phyloP scores from a whole-genome alignment of 1,140 invertebrate species.

The Drosophila equinoxialis region DNA sequence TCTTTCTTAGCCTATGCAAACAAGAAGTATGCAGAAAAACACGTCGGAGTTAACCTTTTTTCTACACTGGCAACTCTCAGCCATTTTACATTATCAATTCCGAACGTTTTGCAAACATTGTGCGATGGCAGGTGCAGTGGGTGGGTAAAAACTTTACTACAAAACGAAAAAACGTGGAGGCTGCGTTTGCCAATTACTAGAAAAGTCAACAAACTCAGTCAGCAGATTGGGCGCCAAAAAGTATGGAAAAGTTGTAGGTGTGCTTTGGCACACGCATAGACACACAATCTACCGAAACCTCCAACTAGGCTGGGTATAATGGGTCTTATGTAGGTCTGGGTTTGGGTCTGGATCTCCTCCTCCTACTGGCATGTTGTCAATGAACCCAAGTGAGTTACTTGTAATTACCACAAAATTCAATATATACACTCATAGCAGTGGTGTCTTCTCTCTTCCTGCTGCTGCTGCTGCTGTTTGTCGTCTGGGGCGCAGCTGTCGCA shows the following conservation, averaged over 20 bases:
- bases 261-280: slow-evolving; percentile 17
- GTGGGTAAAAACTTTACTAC: slow-evolving; percentile 16
- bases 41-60: slow-evolving; percentile 24
- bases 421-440: slow-evolving; percentile 59
- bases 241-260: slow-evolving; percentile 53
- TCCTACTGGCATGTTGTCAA: slow-evolving; percentile 39
- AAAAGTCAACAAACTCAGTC: slow-evolving; percentile 72
- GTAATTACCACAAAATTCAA: slow-evolving; percentile 80
- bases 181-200: slow-evolving; percentile 65
- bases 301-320: neutral
- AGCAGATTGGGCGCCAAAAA: slow-evolving; percentile 71
- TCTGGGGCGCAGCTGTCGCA: slow-evolving; percentile 30
- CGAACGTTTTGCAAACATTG: slow-evolving; percentile 57
- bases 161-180: slow-evolving; percentile 23
- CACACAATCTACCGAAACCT: slow-evolving; percentile 11
- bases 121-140: neutral
- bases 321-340: neutral
- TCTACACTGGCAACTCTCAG: slow-evolving; percentile 36
- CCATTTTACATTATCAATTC: slow-evolving; percentile 64
- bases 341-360: neutral
- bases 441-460: neutral
- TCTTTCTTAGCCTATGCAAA: slow-evolving; percentile 11
- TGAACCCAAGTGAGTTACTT: slow-evolving; percentile 75
- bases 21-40: slow-evolving; percentile 6
- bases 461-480: too few relatives aligned